Base-by-base conservation (phyloP, 2,888 invertebrate genomes). In the Meandrusa payeni region DNA sequence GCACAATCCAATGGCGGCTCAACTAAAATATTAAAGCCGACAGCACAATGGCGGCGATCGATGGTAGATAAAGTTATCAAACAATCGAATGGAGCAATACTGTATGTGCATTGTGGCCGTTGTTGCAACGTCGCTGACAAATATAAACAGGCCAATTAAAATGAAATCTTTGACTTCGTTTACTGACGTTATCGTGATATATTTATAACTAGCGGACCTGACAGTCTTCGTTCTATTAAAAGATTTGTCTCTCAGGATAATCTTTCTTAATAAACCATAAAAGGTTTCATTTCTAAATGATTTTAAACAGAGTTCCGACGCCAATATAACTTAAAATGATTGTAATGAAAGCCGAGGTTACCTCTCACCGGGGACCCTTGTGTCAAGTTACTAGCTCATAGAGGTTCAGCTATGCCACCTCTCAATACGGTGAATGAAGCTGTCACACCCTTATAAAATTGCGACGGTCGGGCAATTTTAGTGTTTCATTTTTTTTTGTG, bases 11-110 rank as follows among this genome's bases (percentile, higher is more conserved):
- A 37, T 32, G 29, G 31, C 37, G 19, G 17, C 22, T 31, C 37
- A 37, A 43, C 29, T 37, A 19, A 37, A 43, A 43, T 32, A 37
- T 31, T 37, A 32, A 37, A 19, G 7, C 24, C 9, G 43, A 43
- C 43, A 43, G 31, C 17, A 43, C 43, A 43, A 43, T 43, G 26
- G 43, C 10, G 10, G 20, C 36, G 43, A 37, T 37, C 36, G 37
- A n/a, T 43, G 19, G 24, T 2, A 37, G 37, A 37, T 37, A 43
- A 43, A 26, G 13, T 31, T 43, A 43, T 42, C 29, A 42, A 34
- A 41, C 33, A 34, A 34, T 28, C 28, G 34, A 5, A 34, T 11
- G 20, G 13, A 11, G 36, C 41, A 42, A 34, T 36, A 3, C 12
- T 13, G 22, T 4, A 13, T 23, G 7, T 11, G 23, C 33, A 27